phyloP scores from a whole-genome alignment of 2,113 vertebrate genomes.

The Gambusia holbrooki region DNA sequence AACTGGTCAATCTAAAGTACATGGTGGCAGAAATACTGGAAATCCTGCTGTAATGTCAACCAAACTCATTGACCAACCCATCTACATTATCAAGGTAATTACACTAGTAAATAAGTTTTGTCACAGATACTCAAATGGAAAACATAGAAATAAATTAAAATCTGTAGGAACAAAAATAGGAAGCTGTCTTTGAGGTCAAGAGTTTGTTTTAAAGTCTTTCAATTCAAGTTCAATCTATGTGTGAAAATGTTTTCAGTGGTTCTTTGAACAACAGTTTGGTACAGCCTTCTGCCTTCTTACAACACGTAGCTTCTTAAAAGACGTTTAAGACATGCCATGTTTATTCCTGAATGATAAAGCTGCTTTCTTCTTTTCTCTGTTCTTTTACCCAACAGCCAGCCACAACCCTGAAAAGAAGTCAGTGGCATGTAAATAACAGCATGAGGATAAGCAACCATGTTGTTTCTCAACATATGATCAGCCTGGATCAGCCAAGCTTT shows the following conservation, averaged over 20 bases:
- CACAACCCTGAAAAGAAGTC: conserved; percentile 42
- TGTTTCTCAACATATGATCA: conserved; percentile 51
- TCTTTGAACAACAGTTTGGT: neutral
- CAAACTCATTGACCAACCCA: conserved; percentile 23
- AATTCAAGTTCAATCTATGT: neutral
- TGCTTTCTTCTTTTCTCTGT: conserved; percentile 4
- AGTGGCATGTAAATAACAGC: conserved; percentile 51
- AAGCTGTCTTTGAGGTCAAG: neutral
- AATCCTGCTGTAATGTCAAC: conserved; percentile 12
- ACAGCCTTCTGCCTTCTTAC: too few species aligned
- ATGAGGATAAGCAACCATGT: conserved; percentile 1
- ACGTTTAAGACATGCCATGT: too few species aligned
- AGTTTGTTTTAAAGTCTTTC: neutral
- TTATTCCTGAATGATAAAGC: neutral
- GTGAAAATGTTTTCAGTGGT: neutral
- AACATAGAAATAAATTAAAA: neutral
- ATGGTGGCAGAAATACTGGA: conserved; percentile 6
- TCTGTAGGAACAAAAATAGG: neutral
- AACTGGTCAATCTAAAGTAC: conserved; percentile 14
- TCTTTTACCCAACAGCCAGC: conserved; percentile 46
- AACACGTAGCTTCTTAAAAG: too few species aligned
- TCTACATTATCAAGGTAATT: conserved; percentile 69
- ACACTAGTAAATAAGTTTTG: conserved; percentile 49
- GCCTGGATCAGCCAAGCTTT: conserved; percentile 64
- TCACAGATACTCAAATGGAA: neutral